phyloP scores from a whole-genome alignment of 2,113 vertebrate genomes.

The Urocolius indicus region DNA sequence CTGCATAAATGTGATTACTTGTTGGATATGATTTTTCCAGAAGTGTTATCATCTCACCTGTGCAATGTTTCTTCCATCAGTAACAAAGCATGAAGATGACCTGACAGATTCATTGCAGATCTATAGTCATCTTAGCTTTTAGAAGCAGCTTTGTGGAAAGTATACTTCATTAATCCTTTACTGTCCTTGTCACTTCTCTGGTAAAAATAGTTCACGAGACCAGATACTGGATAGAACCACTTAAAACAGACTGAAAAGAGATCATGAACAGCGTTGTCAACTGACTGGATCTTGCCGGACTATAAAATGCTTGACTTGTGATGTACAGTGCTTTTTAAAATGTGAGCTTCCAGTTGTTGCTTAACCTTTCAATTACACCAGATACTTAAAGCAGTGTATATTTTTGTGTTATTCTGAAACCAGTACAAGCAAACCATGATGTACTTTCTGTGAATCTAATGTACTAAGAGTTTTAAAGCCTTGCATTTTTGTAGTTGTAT shows the following conservation, averaged over 20 bases:
- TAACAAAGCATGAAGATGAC: not conserved
- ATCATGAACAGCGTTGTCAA: not conserved
- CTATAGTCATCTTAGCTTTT: not conserved
- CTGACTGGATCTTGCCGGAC: not conserved
- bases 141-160: not conserved
- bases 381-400: not conserved
- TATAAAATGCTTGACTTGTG: not conserved
- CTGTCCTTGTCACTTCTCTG: not conserved
- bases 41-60: not conserved
- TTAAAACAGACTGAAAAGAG: not conserved
- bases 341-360: not conserved
- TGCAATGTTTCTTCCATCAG: not conserved
- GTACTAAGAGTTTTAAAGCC: slow-evolving; percentile 2
- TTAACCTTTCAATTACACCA: not conserved
- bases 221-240: not conserved
- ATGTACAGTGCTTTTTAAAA: not conserved
- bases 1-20: not conserved
- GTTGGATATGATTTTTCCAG: not conserved
- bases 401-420: not conserved
- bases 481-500: not conserved
- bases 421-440: not conserved
- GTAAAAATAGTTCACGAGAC: not conserved
- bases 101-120: not conserved
- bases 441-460: not conserved
- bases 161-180: not conserved